Base-by-base conservation (phyloP, 2,113 vertebrate genomes). In the Cyrtonyx montezumae region DNA sequence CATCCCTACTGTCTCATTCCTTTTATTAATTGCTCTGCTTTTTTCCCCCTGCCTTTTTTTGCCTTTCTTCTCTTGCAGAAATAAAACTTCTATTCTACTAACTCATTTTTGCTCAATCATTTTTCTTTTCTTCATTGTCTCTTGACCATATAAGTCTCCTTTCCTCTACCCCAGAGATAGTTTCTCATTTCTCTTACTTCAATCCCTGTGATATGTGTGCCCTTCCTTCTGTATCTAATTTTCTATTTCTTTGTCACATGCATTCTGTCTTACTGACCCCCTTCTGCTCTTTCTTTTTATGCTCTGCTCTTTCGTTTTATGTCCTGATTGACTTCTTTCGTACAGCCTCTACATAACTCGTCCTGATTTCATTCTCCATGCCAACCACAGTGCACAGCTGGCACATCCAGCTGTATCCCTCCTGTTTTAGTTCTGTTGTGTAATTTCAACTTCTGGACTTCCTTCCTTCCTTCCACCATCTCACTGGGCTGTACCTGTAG, bases 21-120 rank as follows among this genome's bases (percentile, higher is more conserved):
- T 87, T 84, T 87, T 90, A 95, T 94, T 93, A 95, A 86, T 88
- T 87, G 62, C 48, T 81, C 40, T 92, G 20, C 12, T 74, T 94
- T 89, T 53, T 51, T 13, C 70, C 25, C 8, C 30, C 8, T 84
- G 66, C 13, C 32, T 45, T 84, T 66, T 11, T 49, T 28, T 28
- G 14, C 13, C 32, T 92, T 87, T 79, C 70, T 68, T 84, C 48
- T 70, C 73, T 22, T 67, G 22, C 25, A 79, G 61, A 53, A 81
- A 13, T 18, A 3, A 48, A 40, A 78, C 30, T 88, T 94, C 51
- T 88, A 5, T 61, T 83, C 73, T 40, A 12, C 34, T 90, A 22
- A 61, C 88, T 91, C 80, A 45, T 86, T 94, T 92, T 49, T 77
- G 20, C 59, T 77, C 45, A 45, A 74, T 90, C 67, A 74, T 91